Percentiles rank a stretch among this genome's conserved stretches.
These are phyloP conservation scores for Illadopsis cleaveri DNA, from an alignment of 2,113 vertebrate species.

Conservation along the genomic window DNA sequence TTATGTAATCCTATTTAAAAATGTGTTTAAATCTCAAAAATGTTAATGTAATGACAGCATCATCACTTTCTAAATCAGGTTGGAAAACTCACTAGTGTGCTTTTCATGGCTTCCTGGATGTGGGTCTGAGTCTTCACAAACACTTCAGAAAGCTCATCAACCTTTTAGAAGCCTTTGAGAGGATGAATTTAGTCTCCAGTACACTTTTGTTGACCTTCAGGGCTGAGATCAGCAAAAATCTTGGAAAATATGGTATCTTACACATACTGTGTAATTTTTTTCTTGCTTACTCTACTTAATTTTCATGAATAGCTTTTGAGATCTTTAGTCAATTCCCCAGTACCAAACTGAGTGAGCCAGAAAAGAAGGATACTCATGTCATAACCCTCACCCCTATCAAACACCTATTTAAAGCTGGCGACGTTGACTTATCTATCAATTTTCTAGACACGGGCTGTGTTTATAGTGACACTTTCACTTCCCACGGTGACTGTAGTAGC, in stretches of 20 bases:
- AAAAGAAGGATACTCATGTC: accelerated
- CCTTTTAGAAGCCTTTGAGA: not conserved
- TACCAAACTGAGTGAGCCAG: not conserved
- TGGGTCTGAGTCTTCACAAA: not conserved
- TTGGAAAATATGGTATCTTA: not conserved
- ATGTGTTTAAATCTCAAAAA: not conserved
- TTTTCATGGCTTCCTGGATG: not conserved
- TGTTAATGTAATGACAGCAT: not conserved
- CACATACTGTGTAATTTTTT: not conserved
- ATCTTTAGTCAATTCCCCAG: not conserved
- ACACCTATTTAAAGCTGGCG: accelerated
- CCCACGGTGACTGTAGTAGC: not conserved
- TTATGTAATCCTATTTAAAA: not conserved
- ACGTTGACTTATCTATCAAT: not conserved
- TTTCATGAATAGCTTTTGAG: not conserved
- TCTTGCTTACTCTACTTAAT: not conserved
- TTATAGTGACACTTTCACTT: not conserved
- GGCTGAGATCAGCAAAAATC: not conserved
- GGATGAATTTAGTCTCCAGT: not conserved
- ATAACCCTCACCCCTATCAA: not conserved
- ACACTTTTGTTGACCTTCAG: not conserved
- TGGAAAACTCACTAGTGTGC: not conserved
- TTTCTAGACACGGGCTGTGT: not conserved
- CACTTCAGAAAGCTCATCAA: not conserved
- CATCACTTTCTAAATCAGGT: not conserved